Percentiles rank a stretch among this genome's conserved stretches.
Evolutionary conservation across 2,113 vertebrate genomes (phyloP).

Genomic region (Crotalus helleri): DNA sequence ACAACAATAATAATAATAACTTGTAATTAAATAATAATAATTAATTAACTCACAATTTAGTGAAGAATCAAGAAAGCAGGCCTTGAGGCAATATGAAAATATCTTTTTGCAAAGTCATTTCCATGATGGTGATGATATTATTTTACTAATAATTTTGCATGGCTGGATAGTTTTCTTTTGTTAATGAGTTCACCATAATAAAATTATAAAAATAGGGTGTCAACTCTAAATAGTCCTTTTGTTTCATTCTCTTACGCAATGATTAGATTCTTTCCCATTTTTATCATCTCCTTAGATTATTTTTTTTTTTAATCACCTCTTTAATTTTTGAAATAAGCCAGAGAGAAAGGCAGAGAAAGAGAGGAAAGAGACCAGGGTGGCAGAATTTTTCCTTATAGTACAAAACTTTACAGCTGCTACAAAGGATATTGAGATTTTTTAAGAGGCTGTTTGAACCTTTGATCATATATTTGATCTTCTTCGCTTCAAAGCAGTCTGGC

Average conservation of each 20-base stretch:
- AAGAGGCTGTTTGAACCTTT: not conserved
- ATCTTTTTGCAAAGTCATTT: not conserved
- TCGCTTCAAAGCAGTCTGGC: not conserved
- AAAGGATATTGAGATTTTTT: not conserved
- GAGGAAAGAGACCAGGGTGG: not conserved
- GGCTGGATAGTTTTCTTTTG: not conserved
- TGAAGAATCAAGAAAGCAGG: not conserved
- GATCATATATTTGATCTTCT: conserved; percentile 1
- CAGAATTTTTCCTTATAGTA: not conserved
- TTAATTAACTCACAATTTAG: not conserved
- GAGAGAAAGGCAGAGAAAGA: not conserved
- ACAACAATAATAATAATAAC: not conserved
- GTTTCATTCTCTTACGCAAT: not conserved
- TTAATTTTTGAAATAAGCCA: not conserved
- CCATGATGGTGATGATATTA: not conserved
- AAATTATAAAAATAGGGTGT: not conserved
- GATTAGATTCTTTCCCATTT: not conserved
- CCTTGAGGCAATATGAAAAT: not conserved
- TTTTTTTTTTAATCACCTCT: not conserved
- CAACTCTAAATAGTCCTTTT: not conserved
- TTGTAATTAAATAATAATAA: no score
- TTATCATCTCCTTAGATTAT: not conserved
- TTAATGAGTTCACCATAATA: not conserved
- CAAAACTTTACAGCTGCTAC: not conserved
- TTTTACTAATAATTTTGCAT: not conserved